Evolutionary conservation across 1,140 invertebrate genomes (phyloP).

Genomic region (Stegodyphus mimosarum): DNA sequence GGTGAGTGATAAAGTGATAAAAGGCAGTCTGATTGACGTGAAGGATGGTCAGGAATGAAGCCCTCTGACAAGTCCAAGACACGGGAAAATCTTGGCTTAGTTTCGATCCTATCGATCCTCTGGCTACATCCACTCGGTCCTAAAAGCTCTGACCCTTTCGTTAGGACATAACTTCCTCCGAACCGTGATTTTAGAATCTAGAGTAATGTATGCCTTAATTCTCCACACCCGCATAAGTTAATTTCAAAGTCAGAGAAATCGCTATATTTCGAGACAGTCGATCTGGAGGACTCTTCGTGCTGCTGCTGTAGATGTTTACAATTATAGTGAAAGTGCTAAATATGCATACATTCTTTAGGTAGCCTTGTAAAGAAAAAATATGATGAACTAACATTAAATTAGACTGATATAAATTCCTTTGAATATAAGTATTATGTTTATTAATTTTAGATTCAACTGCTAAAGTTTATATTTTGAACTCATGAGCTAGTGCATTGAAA

Average conservation of each 20-base stretch:
- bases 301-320: too few species aligned
- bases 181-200: neutral
- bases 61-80: conserved; percentile 40
- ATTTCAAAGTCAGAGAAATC: neutral
- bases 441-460: too few species aligned
- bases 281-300: too few species aligned
- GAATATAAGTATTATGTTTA: too few species aligned
- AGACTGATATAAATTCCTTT: too few species aligned
- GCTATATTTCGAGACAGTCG: neutral
- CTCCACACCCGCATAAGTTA: neutral
- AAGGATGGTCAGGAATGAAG: conserved; percentile 28
- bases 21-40: conserved; percentile 31
- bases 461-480: too few species aligned
- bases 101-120: conserved; percentile 28
- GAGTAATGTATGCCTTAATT: conserved; percentile 6
- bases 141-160: conserved; percentile 1
- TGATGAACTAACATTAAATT: too few species aligned
- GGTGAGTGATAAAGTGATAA: conserved; percentile 34
- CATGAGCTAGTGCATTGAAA: too few species aligned
- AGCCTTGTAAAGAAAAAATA: too few species aligned
- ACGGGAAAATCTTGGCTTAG: conserved; percentile 46
- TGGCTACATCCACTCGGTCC: neutral
- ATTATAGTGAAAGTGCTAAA: too few species aligned
- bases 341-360: too few species aligned
- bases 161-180: neutral